Percentiles rank a stretch among this genome's conserved stretches.
These are phyloP conservation scores for Apeira syringaria DNA, from an alignment of 2,888 invertebrate genomes.

Conservation along the genomic window DNA sequence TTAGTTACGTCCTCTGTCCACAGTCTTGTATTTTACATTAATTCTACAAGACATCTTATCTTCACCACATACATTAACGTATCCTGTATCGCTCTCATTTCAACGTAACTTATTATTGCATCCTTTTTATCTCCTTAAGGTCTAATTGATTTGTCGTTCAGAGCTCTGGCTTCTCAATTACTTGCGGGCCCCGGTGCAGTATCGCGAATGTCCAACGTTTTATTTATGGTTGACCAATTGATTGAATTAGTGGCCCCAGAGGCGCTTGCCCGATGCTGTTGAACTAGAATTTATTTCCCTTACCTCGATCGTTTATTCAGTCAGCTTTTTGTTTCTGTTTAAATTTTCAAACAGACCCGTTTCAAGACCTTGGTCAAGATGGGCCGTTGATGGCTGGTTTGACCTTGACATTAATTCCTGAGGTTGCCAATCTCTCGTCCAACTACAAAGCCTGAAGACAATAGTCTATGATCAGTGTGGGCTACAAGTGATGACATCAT, in stretches of 20 bases:
- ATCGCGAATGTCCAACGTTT: slow-evolving; percentile 70
- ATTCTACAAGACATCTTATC: slow-evolving; percentile 34
- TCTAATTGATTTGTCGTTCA: slow-evolving; percentile 80
- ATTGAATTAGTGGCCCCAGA: slow-evolving; percentile 80
- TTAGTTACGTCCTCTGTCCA: too few relatives aligned
- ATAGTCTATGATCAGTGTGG: too few relatives aligned
- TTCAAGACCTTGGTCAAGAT: too few relatives aligned
- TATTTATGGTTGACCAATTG: slow-evolving; percentile 79
- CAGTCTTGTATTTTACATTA: slow-evolving; percentile 21
- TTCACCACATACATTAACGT: slow-evolving; percentile 49
- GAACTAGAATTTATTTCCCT: slow-evolving; percentile 64
- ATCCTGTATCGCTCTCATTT: slow-evolving; percentile 49
- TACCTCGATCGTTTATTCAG: slow-evolving; percentile 52
- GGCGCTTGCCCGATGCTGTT: slow-evolving; percentile 65
- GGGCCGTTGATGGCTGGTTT: too few relatives aligned
- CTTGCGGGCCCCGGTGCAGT: slow-evolving; percentile 59
- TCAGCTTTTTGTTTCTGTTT: slow-evolving; percentile 41
- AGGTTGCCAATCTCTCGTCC: too few relatives aligned
- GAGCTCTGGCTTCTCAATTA: slow-evolving; percentile 77
- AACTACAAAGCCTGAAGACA: too few relatives aligned
- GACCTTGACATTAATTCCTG: too few relatives aligned
- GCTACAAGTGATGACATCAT: too few relatives aligned
- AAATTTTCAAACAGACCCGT: slow-evolving; percentile 21
- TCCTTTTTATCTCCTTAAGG: slow-evolving; percentile 69
- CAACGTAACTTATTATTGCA: slow-evolving; percentile 64